Evolutionary conservation across 2,888 invertebrate genomes (phyloP), one percentile per base, ranked within the genome.

Genomic region (Megamerina dolium): DNA sequence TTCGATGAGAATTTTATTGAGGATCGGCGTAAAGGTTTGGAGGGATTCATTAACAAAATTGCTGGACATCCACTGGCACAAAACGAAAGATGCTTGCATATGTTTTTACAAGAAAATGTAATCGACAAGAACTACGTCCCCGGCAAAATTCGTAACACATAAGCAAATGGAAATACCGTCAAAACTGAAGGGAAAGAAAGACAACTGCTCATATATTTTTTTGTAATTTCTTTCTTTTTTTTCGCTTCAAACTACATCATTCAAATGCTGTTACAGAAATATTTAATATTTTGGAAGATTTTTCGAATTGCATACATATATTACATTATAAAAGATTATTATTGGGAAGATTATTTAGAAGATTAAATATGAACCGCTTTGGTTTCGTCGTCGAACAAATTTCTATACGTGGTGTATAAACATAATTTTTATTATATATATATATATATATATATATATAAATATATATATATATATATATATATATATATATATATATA

Each of bases 101-200:
- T 99, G 91, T 99, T 99, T 77, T 81, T 99, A 52, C 96, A 97
- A 74, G 97, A 97, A 64, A 87, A 87, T 37, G 83, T 85, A 64
- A 97, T 99, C 73, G 97, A 99, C 76, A 95, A 93, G 78, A 97
- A 94, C 77, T 99, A 99, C 74, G 93, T 97, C 56, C 99, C 99
- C 59, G 99, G 99, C 61, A 97, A 99, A 77, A 97, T 99, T 74
- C 81, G 95, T 70, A 94, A 91, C 78, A 89, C 91, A 78, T 90
- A 89, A 83, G 37, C n/a, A n/a, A n/a, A n/a, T n/a, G n/a, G n/a
- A n/a, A n/a, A n/a, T n/a, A n/a, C n/a, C n/a, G n/a, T n/a, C n/a
- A n/a, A n/a, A 29, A 38, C 8, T 18, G 18, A 14, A 27, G 17
- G 13, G 12, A 37, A 37, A 32, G 33, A 31, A 16, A 33, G 33